Percentiles rank a stretch among this genome's conserved stretches.
These are phyloP conservation scores for Bombus waltoni DNA, from an alignment of 1,140 invertebrate genomes.

Conservation along the genomic window DNA sequence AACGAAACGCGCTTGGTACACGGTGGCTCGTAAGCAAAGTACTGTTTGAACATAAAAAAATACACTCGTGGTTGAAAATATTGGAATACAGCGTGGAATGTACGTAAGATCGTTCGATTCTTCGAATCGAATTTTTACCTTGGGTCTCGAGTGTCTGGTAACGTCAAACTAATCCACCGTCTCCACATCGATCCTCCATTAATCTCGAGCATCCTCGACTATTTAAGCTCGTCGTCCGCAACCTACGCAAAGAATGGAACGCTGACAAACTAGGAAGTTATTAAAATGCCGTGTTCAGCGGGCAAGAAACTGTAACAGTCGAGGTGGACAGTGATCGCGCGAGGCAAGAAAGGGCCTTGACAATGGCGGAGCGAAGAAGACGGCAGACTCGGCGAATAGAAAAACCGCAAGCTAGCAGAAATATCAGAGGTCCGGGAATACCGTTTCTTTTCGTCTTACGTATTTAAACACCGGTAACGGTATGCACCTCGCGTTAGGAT, in stretches of 20 bases:
- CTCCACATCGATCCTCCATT: too few species aligned
- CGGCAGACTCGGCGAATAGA: constrained; percentile 3
- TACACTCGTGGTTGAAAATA: too few species aligned
- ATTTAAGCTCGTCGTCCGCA: not conserved
- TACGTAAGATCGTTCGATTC: too few species aligned
- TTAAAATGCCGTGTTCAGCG: not conserved
- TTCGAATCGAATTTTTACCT: too few species aligned
- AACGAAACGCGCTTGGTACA: not conserved
- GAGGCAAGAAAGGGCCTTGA: not conserved
- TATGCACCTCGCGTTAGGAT: constrained; percentile 33
- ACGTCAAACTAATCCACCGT: too few species aligned
- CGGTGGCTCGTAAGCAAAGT: not conserved
- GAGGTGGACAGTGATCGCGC: not conserved
- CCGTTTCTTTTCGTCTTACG: constrained; percentile 35
- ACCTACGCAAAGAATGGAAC: not conserved
- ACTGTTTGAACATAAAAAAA: not conserved
- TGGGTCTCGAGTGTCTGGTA: too few species aligned
- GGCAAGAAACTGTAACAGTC: not conserved
- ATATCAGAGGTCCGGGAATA: constrained; percentile 13
- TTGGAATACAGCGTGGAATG: too few species aligned
- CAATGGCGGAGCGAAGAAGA: not conserved
- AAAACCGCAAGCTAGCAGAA: constrained; percentile 28
- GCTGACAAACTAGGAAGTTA: constrained; percentile 1
- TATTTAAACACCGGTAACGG: constrained; percentile 54
- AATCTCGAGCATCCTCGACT: not conserved